Evolutionary conservation across 2,888 invertebrate genomes (phyloP).

Genomic region (Empis livida): DNA sequence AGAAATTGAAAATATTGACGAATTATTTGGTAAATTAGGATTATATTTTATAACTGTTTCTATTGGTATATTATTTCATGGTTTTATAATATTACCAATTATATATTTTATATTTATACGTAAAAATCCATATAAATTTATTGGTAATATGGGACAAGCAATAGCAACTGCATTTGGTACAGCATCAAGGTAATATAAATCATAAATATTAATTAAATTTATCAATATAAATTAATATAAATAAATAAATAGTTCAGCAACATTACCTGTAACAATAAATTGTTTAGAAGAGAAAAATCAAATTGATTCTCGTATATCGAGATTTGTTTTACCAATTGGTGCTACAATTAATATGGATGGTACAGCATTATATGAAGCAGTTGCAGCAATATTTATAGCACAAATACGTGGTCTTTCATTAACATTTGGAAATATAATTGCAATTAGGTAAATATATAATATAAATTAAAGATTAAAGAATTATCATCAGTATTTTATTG

Average conservation of each 20-base stretch:
- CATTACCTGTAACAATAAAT: conserved; percentile 88
- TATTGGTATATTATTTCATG: conserved; percentile 53
- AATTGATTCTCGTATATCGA: conserved; percentile 78
- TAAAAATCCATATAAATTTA: conserved; percentile 46
- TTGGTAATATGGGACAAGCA: conserved; percentile 49
- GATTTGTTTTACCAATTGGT: conserved; percentile 93
- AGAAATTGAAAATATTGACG: conserved; percentile 48
- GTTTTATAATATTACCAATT: conserved; percentile 52
- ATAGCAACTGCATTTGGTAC: conserved; percentile 63
- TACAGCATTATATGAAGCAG: conserved; percentile 94
- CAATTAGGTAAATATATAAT: conserved; percentile 61
- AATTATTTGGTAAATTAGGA: conserved; percentile 51
- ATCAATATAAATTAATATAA: not conserved
- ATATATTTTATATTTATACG: conserved; percentile 48
- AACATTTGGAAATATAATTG: conserved; percentile 82
- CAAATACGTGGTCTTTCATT: conserved; percentile 69
- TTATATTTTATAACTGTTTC: conserved; percentile 59
- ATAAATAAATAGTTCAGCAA: conserved; percentile 84
- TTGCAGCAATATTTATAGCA: conserved; percentile 97
- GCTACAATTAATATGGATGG: conserved; percentile 96
- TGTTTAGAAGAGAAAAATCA: conserved; percentile 88
- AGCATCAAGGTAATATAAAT: conserved; percentile 62
- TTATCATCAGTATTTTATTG: too few species aligned
- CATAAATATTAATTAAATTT: conserved; percentile 1
- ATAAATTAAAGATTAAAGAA: too few species aligned